Conservation (phyloP, 2,888 invertebrate species). For the Plebejus melissa region DNA sequence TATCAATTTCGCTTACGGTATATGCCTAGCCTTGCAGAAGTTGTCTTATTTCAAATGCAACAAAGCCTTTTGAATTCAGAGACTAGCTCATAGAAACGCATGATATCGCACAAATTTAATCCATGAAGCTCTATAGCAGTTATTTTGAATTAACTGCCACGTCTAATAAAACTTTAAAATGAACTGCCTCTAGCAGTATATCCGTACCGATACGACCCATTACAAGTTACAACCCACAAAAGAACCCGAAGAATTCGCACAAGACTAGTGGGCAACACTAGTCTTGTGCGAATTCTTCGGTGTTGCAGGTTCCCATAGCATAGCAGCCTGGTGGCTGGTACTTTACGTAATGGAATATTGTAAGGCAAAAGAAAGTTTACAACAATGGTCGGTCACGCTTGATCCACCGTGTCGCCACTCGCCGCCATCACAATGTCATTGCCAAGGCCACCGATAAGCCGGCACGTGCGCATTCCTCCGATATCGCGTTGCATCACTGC, state of each 20-base stretch:
- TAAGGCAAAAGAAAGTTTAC: conserved; percentile 22
- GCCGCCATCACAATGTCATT: conserved; percentile 56
- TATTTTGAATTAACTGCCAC: neutral
- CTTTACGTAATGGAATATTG: conserved; percentile 15
- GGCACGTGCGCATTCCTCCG: conserved; percentile 68
- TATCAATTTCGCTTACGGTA: neutral
- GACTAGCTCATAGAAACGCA: neutral
- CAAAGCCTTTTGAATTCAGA: neutral
- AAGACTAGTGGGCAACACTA: neutral
- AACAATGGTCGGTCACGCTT: conserved; percentile 37
- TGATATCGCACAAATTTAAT: too few relatives aligned
- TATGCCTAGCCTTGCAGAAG: neutral
- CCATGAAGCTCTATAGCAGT: neutral
- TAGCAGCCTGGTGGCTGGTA: neutral
- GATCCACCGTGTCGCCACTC: conserved; percentile 33
- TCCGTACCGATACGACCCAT: neutral
- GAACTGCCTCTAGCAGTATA: neutral
- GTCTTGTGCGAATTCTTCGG: neutral
- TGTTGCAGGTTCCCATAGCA: neutral
- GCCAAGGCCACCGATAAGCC: conserved; percentile 69
- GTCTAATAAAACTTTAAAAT: neutral
- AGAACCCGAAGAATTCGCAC: neutral
- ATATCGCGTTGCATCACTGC: conserved; percentile 66
- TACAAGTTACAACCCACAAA: neutral
- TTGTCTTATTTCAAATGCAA: neutral